Evolutionary conservation across 2,113 vertebrate species (phyloP), one percentile per base, ranked within the genome.

Genomic region (Craseonycteris thonglongyai): DNA sequence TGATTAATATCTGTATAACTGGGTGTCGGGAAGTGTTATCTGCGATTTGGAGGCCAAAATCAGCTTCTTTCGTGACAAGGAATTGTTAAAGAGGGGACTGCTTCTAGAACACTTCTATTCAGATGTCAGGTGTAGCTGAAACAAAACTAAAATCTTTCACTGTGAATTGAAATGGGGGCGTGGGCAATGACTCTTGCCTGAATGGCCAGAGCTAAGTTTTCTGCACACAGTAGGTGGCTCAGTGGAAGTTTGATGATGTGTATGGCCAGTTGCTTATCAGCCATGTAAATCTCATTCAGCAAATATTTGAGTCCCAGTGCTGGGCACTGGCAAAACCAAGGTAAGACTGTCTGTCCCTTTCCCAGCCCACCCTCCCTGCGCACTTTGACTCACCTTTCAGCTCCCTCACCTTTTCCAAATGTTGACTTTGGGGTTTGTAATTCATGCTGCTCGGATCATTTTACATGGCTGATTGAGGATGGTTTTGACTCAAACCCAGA

Each of bases 351-450:
- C 40, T 21, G n/a, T 11, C 21, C 40, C 13, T 63, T 74, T 90
- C 11, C 51, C 12, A 47, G 58, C 21, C 14, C 26, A 19, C 33
- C 21, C 33, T 72, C 42, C 33, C 8, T 54, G 6, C 5, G 6
- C n/a, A 24, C 40, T 40, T 19, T 35, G 4, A 7, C 45, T 81
- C 28, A 54, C 24, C 38, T 24, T 65, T 35, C 21, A 75, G 26
- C 24, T 30, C 22, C 38, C 9, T 51, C 75, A 54, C 47, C 42
- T 42, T 54, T 47, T 49, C 72, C 42, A 63, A 11, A 30, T 75
- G 79, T 90, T 88, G 40, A 87, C 45, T 66, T 87, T 85, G 40
- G 65, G 15, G 28, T 94, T 95, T 90, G 49, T 69, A 38, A 82
- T 51, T 85, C 10, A 76, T 30, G 1, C 6, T n/a, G 6, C 30